Evolutionary conservation across 2,113 vertebrate genomes (phyloP).

Genomic region (Lathamus discolor): DNA sequence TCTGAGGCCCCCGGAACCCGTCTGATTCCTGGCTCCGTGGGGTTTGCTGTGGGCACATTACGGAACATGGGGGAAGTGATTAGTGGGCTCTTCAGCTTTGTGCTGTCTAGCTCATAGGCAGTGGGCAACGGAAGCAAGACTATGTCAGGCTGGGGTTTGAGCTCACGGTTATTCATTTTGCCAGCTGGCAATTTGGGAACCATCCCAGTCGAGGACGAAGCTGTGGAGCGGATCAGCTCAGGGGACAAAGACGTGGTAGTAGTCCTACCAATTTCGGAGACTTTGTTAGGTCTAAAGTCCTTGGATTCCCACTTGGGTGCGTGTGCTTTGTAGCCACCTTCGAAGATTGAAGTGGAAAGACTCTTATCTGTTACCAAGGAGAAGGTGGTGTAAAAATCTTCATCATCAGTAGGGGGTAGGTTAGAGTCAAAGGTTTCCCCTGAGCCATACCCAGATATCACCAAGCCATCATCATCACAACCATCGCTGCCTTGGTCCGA

Average conservation of each 20-base stretch:
- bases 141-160: constrained; percentile 97
- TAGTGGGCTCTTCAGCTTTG: constrained; percentile 97
- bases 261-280: constrained; percentile 95
- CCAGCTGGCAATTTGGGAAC: constrained; percentile 93
- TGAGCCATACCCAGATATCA: constrained; percentile 99
- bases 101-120: constrained; percentile 99
- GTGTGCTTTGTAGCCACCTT: constrained; percentile 99
- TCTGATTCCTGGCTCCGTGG: constrained; percentile 98
- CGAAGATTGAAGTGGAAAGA: constrained; percentile 98
- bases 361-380: constrained; percentile 99
- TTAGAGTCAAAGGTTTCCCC: constrained; percentile 99
- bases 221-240: constrained; percentile 97
- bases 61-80: constrained; percentile 99
- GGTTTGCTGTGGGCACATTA: constrained; percentile 99
- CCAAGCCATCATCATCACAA: constrained; percentile 99
- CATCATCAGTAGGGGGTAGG: constrained; percentile 99
- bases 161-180: constrained; percentile 97
- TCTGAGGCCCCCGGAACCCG: constrained; percentile 98
- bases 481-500: constrained; percentile 99
- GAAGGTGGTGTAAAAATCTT: constrained; percentile 99
- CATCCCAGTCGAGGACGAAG: constrained; percentile 91
- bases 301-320: constrained; percentile 97
- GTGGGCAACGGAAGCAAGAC: constrained; percentile 99
- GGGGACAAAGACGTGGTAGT: constrained; percentile 92
- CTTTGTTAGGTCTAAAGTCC: constrained; percentile 99